A percentile compares a stretch with the other conserved stretches of the same genome.
Evolutionary conservation across 2,888 invertebrate genomes (phyloP).

Genomic region (Dasypolia templi): DNA sequence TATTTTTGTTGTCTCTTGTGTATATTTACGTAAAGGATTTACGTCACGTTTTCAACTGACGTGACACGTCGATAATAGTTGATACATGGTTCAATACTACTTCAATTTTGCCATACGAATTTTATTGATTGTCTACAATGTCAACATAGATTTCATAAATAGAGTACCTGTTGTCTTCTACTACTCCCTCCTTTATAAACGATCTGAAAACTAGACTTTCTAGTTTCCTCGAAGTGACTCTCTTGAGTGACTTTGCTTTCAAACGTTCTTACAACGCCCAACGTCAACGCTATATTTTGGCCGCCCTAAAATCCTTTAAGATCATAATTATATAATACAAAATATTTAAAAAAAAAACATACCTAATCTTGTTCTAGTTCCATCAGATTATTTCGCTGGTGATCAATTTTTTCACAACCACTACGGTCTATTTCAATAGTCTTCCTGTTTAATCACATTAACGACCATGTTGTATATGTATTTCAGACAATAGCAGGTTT

Average conservation of each 20-base stretch:
- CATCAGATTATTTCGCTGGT: background rate
- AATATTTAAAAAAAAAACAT: background rate
- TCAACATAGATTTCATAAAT: background rate
- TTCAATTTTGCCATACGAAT: slow-evolving; percentile 10
- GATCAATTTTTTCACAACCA: too few species aligned
- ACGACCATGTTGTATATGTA: background rate
- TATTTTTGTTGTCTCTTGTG: slow-evolving; percentile 58
- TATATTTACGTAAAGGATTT: slow-evolving; percentile 69
- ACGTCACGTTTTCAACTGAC: slow-evolving; percentile 49
- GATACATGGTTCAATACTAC: slow-evolving; percentile 10
- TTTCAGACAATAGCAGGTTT: background rate
- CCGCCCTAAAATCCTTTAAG: background rate
- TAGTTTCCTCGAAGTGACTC: background rate
- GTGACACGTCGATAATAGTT: slow-evolving; percentile 36
- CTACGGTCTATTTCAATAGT: background rate
- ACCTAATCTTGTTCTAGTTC: background rate
- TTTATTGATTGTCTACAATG: slow-evolving; percentile 8
- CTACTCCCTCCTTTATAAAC: background rate
- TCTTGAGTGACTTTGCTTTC: background rate
- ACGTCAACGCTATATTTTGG: slow-evolving; percentile 3
- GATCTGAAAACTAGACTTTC: background rate
- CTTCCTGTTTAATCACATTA: background rate
- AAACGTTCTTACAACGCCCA: background rate
- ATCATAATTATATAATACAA: background rate
- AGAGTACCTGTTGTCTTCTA: background rate